Evolutionary conservation across 2,888 invertebrate genomes (phyloP).

Genomic region (Leptopterna dolabrata): DNA sequence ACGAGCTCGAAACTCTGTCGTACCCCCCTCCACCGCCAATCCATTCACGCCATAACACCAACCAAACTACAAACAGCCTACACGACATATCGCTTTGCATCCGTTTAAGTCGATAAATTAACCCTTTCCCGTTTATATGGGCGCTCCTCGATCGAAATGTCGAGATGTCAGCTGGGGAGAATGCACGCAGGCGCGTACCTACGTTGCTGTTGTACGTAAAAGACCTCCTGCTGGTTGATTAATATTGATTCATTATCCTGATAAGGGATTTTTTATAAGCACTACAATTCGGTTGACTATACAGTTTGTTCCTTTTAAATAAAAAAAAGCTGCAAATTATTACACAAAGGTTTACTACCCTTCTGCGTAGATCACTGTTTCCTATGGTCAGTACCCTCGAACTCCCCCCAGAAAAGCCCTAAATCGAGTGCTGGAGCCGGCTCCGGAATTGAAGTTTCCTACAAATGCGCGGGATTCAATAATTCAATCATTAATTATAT

Average conservation of each 20-base stretch:
- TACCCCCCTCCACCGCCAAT: neutral
- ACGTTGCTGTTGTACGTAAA: neutral
- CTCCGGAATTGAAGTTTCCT: too few species aligned
- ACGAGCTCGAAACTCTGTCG: neutral
- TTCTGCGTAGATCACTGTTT: too few species aligned
- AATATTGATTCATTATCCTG: neutral
- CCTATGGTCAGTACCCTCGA: too few species aligned
- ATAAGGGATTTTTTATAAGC: neutral
- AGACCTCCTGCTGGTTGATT: neutral
- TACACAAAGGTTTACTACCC: too few species aligned
- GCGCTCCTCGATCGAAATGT: neutral
- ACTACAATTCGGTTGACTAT: neutral
- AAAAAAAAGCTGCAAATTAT: too few species aligned
- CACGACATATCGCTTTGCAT: conserved; percentile 9
- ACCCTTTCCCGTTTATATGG: neutral
- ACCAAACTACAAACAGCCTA: neutral
- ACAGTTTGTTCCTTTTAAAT: too few species aligned
- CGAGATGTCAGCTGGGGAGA: neutral
- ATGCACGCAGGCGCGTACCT: neutral
- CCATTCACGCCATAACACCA: neutral
- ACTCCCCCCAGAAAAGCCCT: too few species aligned
- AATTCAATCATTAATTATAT: too few species aligned
- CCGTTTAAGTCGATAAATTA: neutral
- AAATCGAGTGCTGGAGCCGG: too few species aligned
- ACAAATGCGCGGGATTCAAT: too few species aligned